These are phyloP conservation scores for Lordiphosa andalusiaca DNA, from an alignment of 2,888 invertebrate species.

Conservation along the genomic window DNA sequence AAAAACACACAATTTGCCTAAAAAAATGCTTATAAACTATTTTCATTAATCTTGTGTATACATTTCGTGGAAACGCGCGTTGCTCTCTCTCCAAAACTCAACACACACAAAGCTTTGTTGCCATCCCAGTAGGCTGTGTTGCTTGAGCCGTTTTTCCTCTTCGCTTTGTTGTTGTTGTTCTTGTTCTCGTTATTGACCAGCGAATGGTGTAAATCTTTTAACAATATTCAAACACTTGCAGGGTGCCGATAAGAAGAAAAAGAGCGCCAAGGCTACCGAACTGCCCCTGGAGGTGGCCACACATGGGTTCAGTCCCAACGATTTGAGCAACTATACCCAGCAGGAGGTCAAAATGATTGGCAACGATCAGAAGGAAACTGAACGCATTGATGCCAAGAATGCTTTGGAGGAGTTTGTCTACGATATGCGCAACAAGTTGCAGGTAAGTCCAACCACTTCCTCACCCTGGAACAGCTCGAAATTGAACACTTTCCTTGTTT, in stretches of 20 bases:
- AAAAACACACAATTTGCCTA: conserved; percentile 51
- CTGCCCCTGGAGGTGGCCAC: conserved; percentile 90
- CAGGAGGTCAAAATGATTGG: conserved; percentile 91
- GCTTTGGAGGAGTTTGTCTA: conserved; percentile 99
- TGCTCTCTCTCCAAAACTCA: conserved; percentile 21
- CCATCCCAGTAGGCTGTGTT: conserved; percentile 68
- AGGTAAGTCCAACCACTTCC: conserved; percentile 64
- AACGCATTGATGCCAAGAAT: conserved; percentile 96
- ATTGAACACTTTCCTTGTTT: background rate
- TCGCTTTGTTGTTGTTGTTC: conserved; percentile 66
- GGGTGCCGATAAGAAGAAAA: conserved; percentile 87
- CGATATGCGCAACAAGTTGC: conserved; percentile 94
- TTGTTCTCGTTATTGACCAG: conserved; percentile 33
- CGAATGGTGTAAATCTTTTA: background rate
- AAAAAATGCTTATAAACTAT: conserved; percentile 14
- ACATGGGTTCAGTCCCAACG: conserved; percentile 86
- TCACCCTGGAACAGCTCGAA: background rate
- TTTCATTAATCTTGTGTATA: conserved; percentile 16
- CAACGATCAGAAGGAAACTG: conserved; percentile 95
- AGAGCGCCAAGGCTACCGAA: conserved; percentile 89
- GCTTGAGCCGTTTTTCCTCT: conserved; percentile 75
- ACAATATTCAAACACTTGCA: conserved; percentile 34
- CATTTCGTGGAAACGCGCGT: conserved; percentile 48
- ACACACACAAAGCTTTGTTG: conserved; percentile 37
- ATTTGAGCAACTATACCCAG: conserved; percentile 88